These are phyloP conservation scores for Mustela nigripes DNA, from an alignment of 2,113 vertebrate species.

Conservation along the genomic window DNA sequence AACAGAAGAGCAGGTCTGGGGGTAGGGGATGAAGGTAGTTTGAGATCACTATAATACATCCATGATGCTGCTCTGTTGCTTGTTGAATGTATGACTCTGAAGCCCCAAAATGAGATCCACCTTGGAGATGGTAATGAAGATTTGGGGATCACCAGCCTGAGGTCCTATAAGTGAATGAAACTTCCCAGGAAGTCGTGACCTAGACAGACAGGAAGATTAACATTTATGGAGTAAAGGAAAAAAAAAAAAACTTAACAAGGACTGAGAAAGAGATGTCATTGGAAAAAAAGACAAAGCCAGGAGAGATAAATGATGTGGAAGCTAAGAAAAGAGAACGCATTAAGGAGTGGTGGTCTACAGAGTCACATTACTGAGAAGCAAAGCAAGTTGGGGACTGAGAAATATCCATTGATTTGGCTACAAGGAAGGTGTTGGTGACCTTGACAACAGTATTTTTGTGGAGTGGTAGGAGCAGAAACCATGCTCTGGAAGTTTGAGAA, in stretches of 20 bases:
- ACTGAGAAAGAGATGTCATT: background rate
- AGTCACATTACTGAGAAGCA: background rate
- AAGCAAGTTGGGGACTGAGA: background rate
- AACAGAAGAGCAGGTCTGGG: background rate
- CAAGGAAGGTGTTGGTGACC: background rate
- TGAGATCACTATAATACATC: background rate
- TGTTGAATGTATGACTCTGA: slow-evolving; percentile 7
- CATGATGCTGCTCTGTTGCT: background rate
- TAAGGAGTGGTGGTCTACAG: background rate
- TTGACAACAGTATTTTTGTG: background rate
- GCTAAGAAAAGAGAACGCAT: background rate
- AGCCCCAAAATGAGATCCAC: background rate
- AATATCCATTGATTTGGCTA: background rate
- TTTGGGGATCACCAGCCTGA: slow-evolving; percentile 1
- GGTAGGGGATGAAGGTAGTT: background rate
- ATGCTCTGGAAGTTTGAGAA: background rate
- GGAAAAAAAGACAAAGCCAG: background rate
- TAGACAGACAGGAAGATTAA: background rate
- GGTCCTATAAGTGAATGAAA: background rate
- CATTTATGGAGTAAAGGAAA: background rate
- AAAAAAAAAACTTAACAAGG: background rate
- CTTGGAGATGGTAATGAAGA: background rate
- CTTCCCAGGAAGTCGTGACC: background rate
- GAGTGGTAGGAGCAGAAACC: background rate
- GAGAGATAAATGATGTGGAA: background rate